Evolutionary conservation across 1,140 invertebrate species (phyloP).

Genomic region (Daktulosphaira vitifoliae): DNA sequence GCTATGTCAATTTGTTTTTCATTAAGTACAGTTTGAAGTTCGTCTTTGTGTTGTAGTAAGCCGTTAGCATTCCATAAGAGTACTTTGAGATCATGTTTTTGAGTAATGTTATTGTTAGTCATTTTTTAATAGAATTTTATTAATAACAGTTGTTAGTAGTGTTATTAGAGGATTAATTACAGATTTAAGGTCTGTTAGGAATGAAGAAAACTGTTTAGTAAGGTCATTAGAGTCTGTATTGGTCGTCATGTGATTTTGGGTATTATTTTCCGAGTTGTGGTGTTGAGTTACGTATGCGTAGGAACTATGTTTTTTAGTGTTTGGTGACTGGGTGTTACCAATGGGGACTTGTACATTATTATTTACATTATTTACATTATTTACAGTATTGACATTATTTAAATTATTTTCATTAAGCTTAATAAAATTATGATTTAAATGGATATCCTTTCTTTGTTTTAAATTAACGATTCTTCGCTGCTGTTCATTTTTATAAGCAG

Average conservation of each 20-base stretch:
- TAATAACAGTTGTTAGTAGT: neutral
- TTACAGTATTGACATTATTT: too few species aligned
- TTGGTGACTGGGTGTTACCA: neutral
- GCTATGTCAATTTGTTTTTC: slow-evolving; percentile 17
- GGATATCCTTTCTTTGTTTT: too few species aligned
- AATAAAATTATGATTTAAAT: too few species aligned
- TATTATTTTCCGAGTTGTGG: neutral
- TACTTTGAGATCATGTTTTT: neutral
- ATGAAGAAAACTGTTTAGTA: neutral
- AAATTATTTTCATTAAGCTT: too few species aligned
- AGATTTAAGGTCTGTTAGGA: slow-evolving; percentile 1
- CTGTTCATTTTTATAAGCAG: neutral
- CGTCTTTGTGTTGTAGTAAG: slow-evolving; percentile 5
- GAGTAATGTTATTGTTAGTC: neutral
- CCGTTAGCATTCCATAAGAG: slow-evolving; percentile 8
- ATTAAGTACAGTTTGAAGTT: neutral
- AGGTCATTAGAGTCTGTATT: neutral
- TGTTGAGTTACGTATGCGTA: neutral
- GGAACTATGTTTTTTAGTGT: neutral
- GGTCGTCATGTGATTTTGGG: neutral
- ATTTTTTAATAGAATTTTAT: neutral
- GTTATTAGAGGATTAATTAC: slow-evolving; percentile 15
- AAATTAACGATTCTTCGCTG: too few species aligned
- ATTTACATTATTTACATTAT: neutral
- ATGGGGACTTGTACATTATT: neutral